Percentiles rank a stretch among this genome's conserved stretches.
These are phyloP conservation scores for Papilio polytes DNA, from an alignment of 1,140 invertebrate species.

Conservation along the genomic window DNA sequence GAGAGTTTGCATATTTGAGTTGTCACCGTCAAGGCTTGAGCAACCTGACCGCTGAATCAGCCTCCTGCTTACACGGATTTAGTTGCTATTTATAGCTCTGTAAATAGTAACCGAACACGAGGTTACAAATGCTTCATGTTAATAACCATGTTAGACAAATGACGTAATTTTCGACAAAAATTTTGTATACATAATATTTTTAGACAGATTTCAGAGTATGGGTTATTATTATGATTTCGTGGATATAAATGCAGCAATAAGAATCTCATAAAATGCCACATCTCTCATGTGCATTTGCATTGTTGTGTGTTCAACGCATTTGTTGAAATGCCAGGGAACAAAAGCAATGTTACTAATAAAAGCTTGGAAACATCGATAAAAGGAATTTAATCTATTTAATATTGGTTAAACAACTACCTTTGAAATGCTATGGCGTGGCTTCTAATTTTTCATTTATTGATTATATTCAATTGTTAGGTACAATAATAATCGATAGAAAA, in stretches of 20 bases:
- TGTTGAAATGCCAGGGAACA: neutral
- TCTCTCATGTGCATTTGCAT: no score
- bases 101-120: conserved; percentile 76
- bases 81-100: conserved; percentile 69
- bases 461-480: neutral
- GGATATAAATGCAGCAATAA: neutral
- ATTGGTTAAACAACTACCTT: no score
- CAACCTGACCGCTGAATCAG: conserved; percentile 59
- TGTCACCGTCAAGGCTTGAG: conserved; percentile 42
- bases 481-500: neutral
- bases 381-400: no score
- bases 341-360: neutral
- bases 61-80: conserved; percentile 58
- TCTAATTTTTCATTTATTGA: neutral
- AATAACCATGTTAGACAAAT: conserved; percentile 45
- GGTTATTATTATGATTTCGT: neutral
- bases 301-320: neutral
- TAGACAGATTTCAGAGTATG: neutral
- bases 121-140: conserved; percentile 71
- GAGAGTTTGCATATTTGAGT: conserved; percentile 25
- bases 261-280: neutral
- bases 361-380: neutral
- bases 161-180: conserved; percentile 13
- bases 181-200: neutral
- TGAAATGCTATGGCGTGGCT: no score